Percentiles rank a stretch among this genome's conserved stretches.
Evolutionary conservation across 2,888 invertebrate species (phyloP).

Genomic region (Athrips mouffetella): DNA sequence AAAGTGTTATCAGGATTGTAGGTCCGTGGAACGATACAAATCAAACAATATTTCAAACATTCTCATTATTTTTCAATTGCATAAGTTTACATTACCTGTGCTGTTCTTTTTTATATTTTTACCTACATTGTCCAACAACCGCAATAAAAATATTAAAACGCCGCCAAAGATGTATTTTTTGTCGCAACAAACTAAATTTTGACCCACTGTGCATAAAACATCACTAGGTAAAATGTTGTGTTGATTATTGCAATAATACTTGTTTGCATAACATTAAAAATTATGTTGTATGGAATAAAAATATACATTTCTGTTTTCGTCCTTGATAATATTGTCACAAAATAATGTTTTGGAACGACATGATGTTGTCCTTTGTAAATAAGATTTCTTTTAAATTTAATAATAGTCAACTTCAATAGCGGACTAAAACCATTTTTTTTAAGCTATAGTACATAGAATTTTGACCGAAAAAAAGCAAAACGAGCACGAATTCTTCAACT

Average conservation of each 20-base stretch:
- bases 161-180: constrained; percentile 23
- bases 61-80: too few species aligned
- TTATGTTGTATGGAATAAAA: constrained; percentile 26
- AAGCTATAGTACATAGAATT: too few species aligned
- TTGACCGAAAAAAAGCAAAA: too few species aligned
- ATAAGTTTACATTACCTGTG: too few species aligned
- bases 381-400: too few species aligned
- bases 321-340: constrained; percentile 7
- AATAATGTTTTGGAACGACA: background rate
- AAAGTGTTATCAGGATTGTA: too few species aligned
- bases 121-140: constrained; percentile 15
- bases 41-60: too few species aligned
- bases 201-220: constrained; percentile 13
- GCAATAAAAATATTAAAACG: constrained; percentile 30
- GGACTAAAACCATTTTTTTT: background rate
- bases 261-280: constrained; percentile 52
- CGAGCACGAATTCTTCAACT: too few species aligned
- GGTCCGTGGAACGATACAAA: too few species aligned
- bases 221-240: constrained; percentile 3
- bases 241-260: background rate
- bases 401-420: background rate
- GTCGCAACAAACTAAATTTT: constrained; percentile 22
- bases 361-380: background rate
- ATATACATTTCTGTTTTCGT: constrained; percentile 6
- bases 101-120: background rate